Conservation (phyloP, 2,888 invertebrate genomes). For the Coenonympha arcania region DNA sequence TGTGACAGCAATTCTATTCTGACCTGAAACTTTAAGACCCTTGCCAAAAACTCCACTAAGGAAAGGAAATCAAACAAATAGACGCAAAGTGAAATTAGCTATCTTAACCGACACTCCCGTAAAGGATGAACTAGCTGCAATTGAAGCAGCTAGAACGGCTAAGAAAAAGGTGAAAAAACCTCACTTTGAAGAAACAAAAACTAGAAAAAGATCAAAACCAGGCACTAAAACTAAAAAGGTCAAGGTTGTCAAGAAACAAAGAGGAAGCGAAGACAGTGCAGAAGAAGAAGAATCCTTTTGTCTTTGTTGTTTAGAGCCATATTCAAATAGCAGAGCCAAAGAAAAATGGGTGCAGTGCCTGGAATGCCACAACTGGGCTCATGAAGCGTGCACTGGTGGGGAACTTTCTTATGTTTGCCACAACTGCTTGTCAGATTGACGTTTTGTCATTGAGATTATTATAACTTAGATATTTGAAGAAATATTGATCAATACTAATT, state of each 20-base stretch:
- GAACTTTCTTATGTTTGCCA: constrained; percentile 1
- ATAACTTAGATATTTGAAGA: not conserved
- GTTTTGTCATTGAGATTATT: not conserved
- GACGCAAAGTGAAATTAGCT: constrained; percentile 33
- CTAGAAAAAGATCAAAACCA: constrained; percentile 18
- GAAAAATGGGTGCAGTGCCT: constrained; percentile 20
- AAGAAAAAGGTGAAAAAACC: constrained; percentile 6
- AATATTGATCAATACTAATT: not conserved
- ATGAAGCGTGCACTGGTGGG: not conserved
- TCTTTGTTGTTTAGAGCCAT: constrained; percentile 23
- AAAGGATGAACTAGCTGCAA: constrained; percentile 33
- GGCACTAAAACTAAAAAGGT: constrained; percentile 13
- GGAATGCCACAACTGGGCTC: constrained; percentile 17
- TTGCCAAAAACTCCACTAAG: constrained; percentile 32
- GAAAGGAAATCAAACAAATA: constrained; percentile 30
- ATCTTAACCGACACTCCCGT: constrained; percentile 33
- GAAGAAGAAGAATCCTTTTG: constrained; percentile 16
- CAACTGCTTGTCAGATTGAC: no score
- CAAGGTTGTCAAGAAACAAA: constrained; percentile 6
- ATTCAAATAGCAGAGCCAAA: constrained; percentile 19
- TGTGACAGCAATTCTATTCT: constrained; percentile 10
- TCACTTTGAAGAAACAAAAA: constrained; percentile 15
- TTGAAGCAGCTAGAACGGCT: constrained; percentile 28
- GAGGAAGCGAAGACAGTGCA: constrained; percentile 12
- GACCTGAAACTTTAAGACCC: constrained; percentile 18